Conservation (phyloP, 2,113 vertebrate genomes). For the Pachycephala philippinensis region DNA sequence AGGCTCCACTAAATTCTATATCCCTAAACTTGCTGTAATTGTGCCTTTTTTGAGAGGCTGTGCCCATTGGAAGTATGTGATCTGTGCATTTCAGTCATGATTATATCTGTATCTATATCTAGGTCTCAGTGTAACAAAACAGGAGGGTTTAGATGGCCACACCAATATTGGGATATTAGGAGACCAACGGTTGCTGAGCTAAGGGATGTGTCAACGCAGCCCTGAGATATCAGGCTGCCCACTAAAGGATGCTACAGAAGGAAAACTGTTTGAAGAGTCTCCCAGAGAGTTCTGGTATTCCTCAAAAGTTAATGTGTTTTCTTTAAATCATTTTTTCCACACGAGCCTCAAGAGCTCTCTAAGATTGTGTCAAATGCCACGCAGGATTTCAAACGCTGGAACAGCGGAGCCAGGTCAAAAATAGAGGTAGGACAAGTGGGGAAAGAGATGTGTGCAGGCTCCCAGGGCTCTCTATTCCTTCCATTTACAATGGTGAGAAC, state of each 20-base stretch:
- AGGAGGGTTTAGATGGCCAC: background rate
- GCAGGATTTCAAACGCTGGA: background rate
- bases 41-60: background rate
- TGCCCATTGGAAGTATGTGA: background rate
- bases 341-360: background rate
- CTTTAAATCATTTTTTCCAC: background rate
- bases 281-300: background rate
- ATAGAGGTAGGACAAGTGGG: background rate
- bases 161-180: background rate
- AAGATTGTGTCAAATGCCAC: background rate
- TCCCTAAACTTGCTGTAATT: background rate
- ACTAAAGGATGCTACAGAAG: background rate
- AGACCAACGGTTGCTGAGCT: accelerated
- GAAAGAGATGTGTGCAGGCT: background rate
- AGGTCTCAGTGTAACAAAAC: background rate
- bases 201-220: background rate
- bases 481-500: background rate
- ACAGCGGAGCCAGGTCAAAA: background rate
- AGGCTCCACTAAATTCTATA: background rate
- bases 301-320: constrained; percentile 10
- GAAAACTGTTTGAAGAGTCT: background rate
- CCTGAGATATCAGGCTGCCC: background rate
- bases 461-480: background rate
- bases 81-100: background rate
- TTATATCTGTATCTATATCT: background rate